Percentiles rank a stretch among this genome's conserved stretches.
phyloP scores from a whole-genome alignment of 1,140 invertebrate species.

The Cyrtorhinus lividipennis region DNA sequence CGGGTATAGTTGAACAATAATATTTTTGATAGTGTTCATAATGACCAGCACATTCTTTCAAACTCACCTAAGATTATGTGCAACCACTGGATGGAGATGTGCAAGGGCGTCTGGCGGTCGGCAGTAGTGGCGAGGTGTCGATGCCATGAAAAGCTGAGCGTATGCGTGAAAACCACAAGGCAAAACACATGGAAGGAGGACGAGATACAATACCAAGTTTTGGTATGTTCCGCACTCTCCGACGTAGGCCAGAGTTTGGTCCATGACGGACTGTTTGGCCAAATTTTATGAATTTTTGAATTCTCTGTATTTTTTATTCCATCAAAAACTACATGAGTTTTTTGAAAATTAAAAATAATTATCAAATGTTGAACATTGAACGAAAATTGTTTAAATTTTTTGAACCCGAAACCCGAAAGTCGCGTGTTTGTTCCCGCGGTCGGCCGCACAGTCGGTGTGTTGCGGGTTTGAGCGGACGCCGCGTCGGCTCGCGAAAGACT shows the following conservation, averaged over 20 bases:
- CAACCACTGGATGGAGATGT: constrained; percentile 33
- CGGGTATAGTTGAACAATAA: no score
- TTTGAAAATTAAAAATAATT: neutral
- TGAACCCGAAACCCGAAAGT: no score
- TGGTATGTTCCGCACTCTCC: constrained; percentile 62
- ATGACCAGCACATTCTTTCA: no score
- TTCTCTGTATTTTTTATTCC: no score
- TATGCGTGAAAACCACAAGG: constrained; percentile 68
- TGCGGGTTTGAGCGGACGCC: no score
- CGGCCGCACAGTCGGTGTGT: neutral
- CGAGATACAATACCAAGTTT: constrained; percentile 54
- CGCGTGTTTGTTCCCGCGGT: neutral
- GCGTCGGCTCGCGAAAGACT: no score
- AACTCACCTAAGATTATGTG: constrained; percentile 44
- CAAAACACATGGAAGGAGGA: constrained; percentile 55
- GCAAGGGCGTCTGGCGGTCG: constrained; percentile 39
- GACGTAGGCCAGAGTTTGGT: constrained; percentile 52
- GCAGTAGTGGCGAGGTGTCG: constrained; percentile 55
- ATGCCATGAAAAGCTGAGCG: constrained; percentile 64
- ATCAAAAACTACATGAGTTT: neutral
- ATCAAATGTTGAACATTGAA: no score
- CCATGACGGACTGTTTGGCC: constrained; percentile 40
- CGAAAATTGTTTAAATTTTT: no score
- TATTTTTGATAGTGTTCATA: no score
- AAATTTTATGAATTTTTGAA: neutral